These are phyloP conservation scores for Vombatus ursinus DNA, from an alignment of 2,113 vertebrate species.

Conservation along the genomic window DNA sequence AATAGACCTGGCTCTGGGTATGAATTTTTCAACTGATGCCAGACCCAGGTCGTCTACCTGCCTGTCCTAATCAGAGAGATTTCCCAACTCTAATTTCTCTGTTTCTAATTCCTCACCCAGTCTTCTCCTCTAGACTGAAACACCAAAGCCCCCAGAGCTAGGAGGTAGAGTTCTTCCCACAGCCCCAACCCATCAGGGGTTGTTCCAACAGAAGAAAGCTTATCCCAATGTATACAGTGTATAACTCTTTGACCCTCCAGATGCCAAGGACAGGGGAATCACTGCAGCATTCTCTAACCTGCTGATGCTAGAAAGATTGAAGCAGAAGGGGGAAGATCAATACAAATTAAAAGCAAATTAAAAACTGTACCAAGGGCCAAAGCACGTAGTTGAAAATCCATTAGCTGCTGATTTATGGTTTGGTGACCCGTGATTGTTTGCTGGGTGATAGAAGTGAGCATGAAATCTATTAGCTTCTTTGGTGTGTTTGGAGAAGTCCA, in stretches of 20 bases:
- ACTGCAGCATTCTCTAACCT: constrained; percentile 77
- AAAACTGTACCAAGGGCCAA: constrained; percentile 76
- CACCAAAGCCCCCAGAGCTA: neutral
- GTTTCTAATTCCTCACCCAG: constrained; percentile 38
- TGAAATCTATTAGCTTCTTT: constrained; percentile 59
- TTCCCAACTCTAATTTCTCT: constrained; percentile 33
- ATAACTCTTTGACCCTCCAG: neutral
- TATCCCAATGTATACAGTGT: neutral
- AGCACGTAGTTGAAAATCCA: constrained; percentile 80
- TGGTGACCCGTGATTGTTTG: constrained; percentile 71
- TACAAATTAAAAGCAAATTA: constrained; percentile 94
- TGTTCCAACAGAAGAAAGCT: neutral
- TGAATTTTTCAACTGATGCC: constrained; percentile 65
- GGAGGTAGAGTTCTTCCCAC: neutral
- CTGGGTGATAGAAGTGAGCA: constrained; percentile 55
- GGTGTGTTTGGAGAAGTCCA: constrained; percentile 19
- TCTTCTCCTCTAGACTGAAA: constrained; percentile 24
- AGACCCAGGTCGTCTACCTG: constrained; percentile 57
- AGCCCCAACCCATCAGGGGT: neutral
- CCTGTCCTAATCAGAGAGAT: constrained; percentile 63
- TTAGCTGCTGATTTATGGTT: constrained; percentile 75
- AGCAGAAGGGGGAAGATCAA: constrained; percentile 82
- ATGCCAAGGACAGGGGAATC: neutral
- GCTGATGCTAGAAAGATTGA: constrained; percentile 85
- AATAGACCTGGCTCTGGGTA: constrained; percentile 46